Evolutionary conservation across 2,797 vertebrate genomes (phyloP), one percentile per base, ranked within the genome.

Genomic region (Trachops cirrhosus): DNA sequence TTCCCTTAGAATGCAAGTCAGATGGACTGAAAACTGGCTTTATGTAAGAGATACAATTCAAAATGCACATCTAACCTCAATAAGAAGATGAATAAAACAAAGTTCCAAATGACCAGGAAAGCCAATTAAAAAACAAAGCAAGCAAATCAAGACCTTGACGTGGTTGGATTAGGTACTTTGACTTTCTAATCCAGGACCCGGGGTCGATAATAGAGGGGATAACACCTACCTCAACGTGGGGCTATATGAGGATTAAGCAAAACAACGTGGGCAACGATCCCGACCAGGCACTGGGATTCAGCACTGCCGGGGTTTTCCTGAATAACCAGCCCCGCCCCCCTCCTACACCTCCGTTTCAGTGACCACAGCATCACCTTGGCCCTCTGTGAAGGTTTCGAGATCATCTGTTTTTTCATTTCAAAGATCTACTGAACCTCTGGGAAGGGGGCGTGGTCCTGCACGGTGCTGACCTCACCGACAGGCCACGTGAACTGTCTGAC

Each of bases 151-250:
- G 15, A 22, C n/a, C 52, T 19, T 46, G 62, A 22, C 62, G 29
- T n/a, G 50, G 64, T 12, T 82, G 52, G 64, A 24, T 6, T 46
- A 86, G 52, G 15, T 39, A 18, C 18, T 73, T 52, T 16, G 54
- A 91, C 39, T 57, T 89, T 34, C 46, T 14, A 32, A 79, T 68
- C 74, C 59, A 22, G 64, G 78, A 83, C 57, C 11, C 34, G 84
- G n/a, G 14, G 22, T 39, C n/a, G 29, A 34, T n/a, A n/a, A 29
- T 1, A 75, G 85, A 93, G 22, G 34, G 44, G 52, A 10, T 73
- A 89, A 77, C 95, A 97, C 29, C 97, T 97, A 96, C 97, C 96
- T 97, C 97, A 88, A 21, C 29, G 3, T 1, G 32, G 52, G n/a
- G 57, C 93, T 70, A 73, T 73, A 8, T 1, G 37, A 77, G 48